phyloP scores from a whole-genome alignment of 2,113 vertebrate genomes.

The Oryzias woworae region DNA sequence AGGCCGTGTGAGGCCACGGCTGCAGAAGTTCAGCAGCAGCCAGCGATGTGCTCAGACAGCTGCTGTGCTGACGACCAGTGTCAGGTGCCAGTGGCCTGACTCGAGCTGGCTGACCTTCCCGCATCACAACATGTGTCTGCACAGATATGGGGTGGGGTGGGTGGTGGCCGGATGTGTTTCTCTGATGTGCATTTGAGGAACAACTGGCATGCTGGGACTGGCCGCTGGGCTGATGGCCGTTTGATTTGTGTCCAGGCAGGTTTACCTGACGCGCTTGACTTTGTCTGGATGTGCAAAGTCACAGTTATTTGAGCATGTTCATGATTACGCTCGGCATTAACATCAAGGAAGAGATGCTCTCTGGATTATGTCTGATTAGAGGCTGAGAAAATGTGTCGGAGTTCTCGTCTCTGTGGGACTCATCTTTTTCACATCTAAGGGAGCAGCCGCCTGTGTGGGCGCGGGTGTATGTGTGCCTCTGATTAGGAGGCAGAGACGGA shows the following conservation, averaged over 20 bases:
- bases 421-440: conserved; percentile 28
- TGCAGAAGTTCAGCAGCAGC: conserved; percentile 35
- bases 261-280: conserved; percentile 2
- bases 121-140: conserved; percentile 59
- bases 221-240: neutral
- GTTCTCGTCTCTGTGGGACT: conserved; percentile 21
- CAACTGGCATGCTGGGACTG: conserved; percentile 35
- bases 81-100: conserved; percentile 67
- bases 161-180: conserved; percentile 52
- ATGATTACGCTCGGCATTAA: conserved; percentile 5
- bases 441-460: conserved; percentile 9
- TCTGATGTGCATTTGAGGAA: conserved; percentile 58
- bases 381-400: conserved; percentile 6
- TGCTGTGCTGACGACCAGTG: conserved; percentile 61
- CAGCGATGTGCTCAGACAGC: conserved; percentile 49
- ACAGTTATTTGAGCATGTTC: neutral
- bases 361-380: conserved; percentile 28
- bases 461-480: conserved; percentile 11
- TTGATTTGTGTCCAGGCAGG: conserved; percentile 4
- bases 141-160: conserved; percentile 26
- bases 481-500: conserved; percentile 42
- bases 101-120: conserved; percentile 59
- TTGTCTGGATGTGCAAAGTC: neutral
- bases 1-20: conserved; percentile 22
- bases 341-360: conserved; percentile 8